Percentiles rank a stretch among this genome's conserved stretches.
phyloP scores from a whole-genome alignment of 1,140 invertebrate species.

The Apis cerana region DNA sequence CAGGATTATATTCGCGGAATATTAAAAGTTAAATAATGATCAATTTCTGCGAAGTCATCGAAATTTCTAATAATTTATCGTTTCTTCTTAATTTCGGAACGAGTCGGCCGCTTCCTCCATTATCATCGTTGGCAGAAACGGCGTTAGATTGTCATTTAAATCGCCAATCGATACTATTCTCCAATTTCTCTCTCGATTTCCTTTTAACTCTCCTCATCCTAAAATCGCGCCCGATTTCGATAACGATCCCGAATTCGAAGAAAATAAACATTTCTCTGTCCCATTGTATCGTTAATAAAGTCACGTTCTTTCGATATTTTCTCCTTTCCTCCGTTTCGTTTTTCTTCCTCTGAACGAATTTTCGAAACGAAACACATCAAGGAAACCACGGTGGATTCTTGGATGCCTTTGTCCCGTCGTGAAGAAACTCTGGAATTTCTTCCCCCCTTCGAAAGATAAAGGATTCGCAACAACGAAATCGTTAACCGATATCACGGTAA shows the following conservation, averaged over 20 bases:
- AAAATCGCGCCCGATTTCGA: background rate
- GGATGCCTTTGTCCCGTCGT: background rate
- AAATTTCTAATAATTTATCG: background rate
- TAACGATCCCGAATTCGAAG: background rate
- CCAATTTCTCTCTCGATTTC: constrained; percentile 6
- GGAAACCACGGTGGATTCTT: background rate
- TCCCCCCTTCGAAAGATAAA: too few relatives aligned
- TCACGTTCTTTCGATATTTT: too few relatives aligned
- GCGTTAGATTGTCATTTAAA: constrained; percentile 59
- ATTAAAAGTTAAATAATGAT: background rate
- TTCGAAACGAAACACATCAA: background rate
- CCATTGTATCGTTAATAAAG: constrained; percentile 4
- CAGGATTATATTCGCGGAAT: too few relatives aligned
- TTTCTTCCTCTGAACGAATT: background rate
- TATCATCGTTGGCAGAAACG: constrained; percentile 43
- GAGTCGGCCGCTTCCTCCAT: constrained; percentile 8
- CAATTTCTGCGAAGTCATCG: constrained; percentile 1
- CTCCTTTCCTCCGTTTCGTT: background rate
- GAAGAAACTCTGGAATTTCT: background rate
- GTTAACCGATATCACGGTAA: background rate
- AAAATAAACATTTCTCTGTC: constrained; percentile 24
- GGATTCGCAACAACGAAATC: background rate
- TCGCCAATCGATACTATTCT: constrained; percentile 44
- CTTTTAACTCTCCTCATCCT: too few relatives aligned
- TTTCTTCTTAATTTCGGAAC: background rate